Percentiles rank a stretch among this genome's conserved stretches.
These are phyloP conservation scores for Apotomis capreana DNA, from an alignment of 2,888 invertebrate genomes.

Conservation along the genomic window DNA sequence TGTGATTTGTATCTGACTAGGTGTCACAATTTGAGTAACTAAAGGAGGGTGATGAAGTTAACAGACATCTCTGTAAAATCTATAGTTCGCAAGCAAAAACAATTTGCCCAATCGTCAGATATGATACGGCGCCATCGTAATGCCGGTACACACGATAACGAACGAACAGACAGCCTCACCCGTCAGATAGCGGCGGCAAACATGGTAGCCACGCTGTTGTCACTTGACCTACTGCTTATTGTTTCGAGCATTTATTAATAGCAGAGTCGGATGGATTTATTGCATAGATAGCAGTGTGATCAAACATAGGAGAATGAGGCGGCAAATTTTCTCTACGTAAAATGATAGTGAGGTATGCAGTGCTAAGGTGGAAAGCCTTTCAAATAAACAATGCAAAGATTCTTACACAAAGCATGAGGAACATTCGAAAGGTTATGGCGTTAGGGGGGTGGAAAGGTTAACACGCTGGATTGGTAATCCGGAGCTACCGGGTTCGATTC, in stretches of 20 bases:
- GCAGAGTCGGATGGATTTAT: background rate
- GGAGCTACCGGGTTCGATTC: no score
- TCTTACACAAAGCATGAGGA: no score
- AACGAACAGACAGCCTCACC: constrained; percentile 22
- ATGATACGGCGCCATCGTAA: constrained; percentile 9
- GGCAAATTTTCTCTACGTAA: no score
- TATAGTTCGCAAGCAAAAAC: background rate
- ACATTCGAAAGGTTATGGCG: no score
- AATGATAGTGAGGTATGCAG: no score
- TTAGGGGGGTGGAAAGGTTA: no score
- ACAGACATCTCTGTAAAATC: no score
- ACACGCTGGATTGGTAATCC: no score
- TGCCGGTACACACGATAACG: constrained; percentile 26
- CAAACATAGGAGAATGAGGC: background rate
- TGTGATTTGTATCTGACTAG: no score
- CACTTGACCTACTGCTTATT: constrained; percentile 37
- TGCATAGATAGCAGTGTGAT: background rate
- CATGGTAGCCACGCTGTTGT: constrained; percentile 26
- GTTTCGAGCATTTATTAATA: constrained; percentile 25
- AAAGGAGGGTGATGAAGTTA: no score
- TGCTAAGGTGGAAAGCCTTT: background rate
- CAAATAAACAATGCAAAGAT: background rate
- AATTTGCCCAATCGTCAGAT: background rate
- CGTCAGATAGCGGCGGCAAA: constrained; percentile 38
- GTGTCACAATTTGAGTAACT: no score